Evolutionary conservation across 1,140 invertebrate species (phyloP).

Genomic region (Drosophila parabipectinata): DNA sequence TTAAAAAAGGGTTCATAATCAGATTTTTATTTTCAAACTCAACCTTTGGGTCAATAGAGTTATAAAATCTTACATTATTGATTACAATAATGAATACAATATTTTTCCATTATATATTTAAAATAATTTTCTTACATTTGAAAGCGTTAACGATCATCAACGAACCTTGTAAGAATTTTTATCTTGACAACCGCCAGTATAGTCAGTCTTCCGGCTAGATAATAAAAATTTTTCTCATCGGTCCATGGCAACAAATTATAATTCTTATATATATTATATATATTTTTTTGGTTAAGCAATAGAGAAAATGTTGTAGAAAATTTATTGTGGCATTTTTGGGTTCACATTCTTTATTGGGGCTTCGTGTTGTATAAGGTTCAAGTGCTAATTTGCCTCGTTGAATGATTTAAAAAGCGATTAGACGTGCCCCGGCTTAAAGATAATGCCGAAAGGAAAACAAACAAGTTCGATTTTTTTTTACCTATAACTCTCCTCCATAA

Average conservation of each 20-base stretch:
- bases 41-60: neutral
- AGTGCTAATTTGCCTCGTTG: slow-evolving; percentile 70
- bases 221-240: slow-evolving; percentile 2
- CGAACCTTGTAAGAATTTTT: neutral
- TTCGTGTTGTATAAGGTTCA: slow-evolving; percentile 55
- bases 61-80: no score
- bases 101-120: neutral
- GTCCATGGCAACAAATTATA: slow-evolving; percentile 8
- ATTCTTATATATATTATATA: neutral
- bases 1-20: neutral
- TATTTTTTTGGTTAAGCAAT: slow-evolving; percentile 11
- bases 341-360: slow-evolving; percentile 19
- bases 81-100: no score
- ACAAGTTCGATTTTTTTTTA: slow-evolving; percentile 14
- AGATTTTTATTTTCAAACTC: neutral
- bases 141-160: no score
- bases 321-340: slow-evolving; percentile 19
- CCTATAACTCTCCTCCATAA: slow-evolving; percentile 12
- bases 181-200: neutral
- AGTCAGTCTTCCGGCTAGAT: neutral
- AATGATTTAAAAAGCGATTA: slow-evolving; percentile 80
- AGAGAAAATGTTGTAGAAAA: neutral
- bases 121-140: neutral
- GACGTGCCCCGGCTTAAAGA: slow-evolving; percentile 43
- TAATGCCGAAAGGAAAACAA: slow-evolving; percentile 40